These are phyloP conservation scores for Rhipidura dahli DNA, from an alignment of 2,113 vertebrate genomes.

Conservation along the genomic window DNA sequence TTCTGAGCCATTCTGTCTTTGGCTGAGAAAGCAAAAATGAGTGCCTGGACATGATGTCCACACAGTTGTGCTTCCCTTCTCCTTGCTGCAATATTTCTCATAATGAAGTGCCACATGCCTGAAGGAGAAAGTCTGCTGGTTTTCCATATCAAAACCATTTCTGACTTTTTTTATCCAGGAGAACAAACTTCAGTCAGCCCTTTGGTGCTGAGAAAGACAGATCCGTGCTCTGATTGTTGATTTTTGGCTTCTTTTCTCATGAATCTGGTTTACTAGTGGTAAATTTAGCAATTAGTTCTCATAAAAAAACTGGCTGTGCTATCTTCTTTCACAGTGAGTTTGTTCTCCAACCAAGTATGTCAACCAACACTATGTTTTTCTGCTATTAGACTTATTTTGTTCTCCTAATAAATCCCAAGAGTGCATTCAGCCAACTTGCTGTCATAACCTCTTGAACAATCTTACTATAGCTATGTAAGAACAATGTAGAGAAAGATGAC, in stretches of 20 bases:
- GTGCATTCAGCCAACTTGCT: neutral
- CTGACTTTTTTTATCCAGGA: neutral
- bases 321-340: neutral
- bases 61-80: neutral
- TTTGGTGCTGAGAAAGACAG: neutral
- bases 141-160: neutral
- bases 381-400: neutral
- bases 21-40: neutral
- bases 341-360: neutral
- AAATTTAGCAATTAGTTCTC: neutral
- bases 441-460: neutral
- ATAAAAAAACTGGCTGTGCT: neutral
- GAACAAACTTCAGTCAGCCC: neutral
- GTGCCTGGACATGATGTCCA: neutral
- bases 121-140: neutral
- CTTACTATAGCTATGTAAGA: neutral
- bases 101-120: neutral
- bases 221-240: neutral
- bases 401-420: neutral
- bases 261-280: neutral
- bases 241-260: neutral
- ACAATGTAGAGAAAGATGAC: neutral
- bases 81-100: neutral
- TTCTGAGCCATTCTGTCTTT: neutral
- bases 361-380: neutral